Conservation (phyloP, 2,888 invertebrate genomes). For the Ecdyonurus torrentis region DNA sequence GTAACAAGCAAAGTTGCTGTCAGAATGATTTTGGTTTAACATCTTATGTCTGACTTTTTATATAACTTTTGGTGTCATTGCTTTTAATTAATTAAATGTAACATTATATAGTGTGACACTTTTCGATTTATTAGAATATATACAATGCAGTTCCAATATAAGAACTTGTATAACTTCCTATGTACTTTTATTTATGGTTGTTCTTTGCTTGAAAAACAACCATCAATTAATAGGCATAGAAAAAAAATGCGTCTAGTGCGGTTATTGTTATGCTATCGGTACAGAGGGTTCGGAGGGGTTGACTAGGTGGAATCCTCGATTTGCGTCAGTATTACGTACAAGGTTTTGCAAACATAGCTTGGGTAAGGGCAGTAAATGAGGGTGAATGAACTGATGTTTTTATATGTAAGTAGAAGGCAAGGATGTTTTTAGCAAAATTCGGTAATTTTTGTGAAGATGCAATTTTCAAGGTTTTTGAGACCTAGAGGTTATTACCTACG, state of each 20-base stretch:
- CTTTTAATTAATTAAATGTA: too few relatives aligned
- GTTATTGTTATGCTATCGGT: background rate
- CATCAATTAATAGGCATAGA: too few relatives aligned
- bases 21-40: too few relatives aligned
- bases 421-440: background rate
- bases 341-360: background rate
- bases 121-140: too few relatives aligned
- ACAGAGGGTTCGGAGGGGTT: background rate
- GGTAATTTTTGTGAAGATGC: background rate
- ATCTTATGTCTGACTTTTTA: too few relatives aligned
- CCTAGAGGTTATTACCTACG: background rate
- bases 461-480: background rate
- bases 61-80: too few relatives aligned
- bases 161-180: too few relatives aligned
- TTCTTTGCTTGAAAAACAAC: too few relatives aligned
- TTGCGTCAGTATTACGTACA: background rate
- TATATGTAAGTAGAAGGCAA: background rate
- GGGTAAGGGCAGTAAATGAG: background rate
- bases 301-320: background rate
- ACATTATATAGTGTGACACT: too few relatives aligned
- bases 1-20: too few relatives aligned
- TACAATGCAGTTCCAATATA: too few relatives aligned
- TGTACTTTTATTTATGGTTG: too few relatives aligned
- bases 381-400: background rate
- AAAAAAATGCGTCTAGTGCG: background rate